These are phyloP conservation scores for Spheniscus humboldti DNA, from an alignment of 2,797 vertebrate species.

Conservation along the genomic window DNA sequence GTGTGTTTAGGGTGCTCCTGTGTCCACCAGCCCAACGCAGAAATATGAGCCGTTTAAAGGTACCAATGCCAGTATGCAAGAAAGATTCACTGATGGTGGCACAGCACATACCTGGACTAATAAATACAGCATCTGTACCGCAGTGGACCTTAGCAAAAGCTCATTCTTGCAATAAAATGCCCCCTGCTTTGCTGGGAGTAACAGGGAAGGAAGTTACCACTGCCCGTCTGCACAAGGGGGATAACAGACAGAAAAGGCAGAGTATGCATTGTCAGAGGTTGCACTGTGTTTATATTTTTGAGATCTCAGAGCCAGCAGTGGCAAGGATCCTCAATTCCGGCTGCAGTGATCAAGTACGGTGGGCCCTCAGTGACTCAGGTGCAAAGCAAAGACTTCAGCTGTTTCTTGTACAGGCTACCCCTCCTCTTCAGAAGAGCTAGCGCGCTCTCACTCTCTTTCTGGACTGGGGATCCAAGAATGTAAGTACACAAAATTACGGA, in stretches of 20 bases:
- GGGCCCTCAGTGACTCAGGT: not conserved
- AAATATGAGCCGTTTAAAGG: not conserved
- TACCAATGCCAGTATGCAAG: not conserved
- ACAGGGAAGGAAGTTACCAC: not conserved
- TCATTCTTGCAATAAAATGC: not conserved
- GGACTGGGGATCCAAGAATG: not conserved
- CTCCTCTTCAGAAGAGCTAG: not conserved
- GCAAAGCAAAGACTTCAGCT: not conserved
- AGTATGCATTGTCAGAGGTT: not conserved
- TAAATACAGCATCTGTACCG: not conserved
- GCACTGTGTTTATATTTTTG: not conserved
- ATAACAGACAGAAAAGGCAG: not conserved
- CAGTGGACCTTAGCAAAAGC: not conserved
- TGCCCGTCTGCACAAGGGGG: not conserved
- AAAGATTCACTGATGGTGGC: not conserved
- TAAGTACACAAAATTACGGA: not conserved
- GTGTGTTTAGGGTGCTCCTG: not conserved
- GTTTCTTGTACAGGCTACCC: not conserved
- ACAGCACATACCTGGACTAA: not conserved
- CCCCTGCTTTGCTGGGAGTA: not conserved
- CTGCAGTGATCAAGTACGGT: not conserved
- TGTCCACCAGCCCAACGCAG: not conserved
- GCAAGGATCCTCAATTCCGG: not conserved
- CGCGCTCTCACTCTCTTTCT: accelerated
- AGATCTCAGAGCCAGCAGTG: not conserved